Conservation (phyloP, 2,113 vertebrate genomes). For the Okapia johnstoni region DNA sequence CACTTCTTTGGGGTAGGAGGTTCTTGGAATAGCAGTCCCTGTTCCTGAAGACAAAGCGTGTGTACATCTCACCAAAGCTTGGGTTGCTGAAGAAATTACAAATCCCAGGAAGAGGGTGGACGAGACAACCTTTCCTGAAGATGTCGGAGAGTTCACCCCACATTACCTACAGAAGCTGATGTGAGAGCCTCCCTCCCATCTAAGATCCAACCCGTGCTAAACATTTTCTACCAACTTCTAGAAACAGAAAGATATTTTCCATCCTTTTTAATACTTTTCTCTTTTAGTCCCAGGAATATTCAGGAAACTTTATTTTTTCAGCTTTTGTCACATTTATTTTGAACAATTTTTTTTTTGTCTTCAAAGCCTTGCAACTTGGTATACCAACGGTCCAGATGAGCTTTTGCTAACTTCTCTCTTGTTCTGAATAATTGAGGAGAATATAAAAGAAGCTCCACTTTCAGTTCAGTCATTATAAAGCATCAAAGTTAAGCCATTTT, state of each 20-base stretch:
- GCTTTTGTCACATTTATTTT: constrained; percentile 46
- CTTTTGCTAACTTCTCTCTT: constrained; percentile 37
- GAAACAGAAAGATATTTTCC: constrained; percentile 53
- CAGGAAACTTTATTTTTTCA: constrained; percentile 31
- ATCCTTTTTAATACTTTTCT: constrained; percentile 54
- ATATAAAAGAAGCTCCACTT: constrained; percentile 21
- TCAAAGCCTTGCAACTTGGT: constrained; percentile 46
- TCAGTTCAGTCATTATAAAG: constrained; percentile 35
- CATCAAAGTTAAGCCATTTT: constrained; percentile 53
- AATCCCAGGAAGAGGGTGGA: constrained; percentile 25
- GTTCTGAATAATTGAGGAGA: constrained; percentile 47
- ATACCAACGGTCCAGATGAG: neutral
- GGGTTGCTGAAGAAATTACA: constrained; percentile 59
- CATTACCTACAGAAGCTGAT: neutral
- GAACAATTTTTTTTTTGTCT: constrained; percentile 3
- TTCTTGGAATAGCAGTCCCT: constrained; percentile 60
- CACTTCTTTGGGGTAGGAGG: constrained; percentile 58
- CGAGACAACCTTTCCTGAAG: constrained; percentile 1
- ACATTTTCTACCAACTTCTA: constrained; percentile 48
- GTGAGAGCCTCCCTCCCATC: constrained; percentile 49
- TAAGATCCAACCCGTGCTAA: constrained; percentile 27
- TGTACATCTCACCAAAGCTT: constrained; percentile 30
- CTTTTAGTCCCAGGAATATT: constrained; percentile 23
- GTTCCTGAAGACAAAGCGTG: constrained; percentile 33
- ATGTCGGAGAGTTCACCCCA: neutral